Percentiles rank a stretch among this genome's conserved stretches.
phyloP scores from a whole-genome alignment of 2,797 vertebrate genomes.

The Amazona ochrocephala region DNA sequence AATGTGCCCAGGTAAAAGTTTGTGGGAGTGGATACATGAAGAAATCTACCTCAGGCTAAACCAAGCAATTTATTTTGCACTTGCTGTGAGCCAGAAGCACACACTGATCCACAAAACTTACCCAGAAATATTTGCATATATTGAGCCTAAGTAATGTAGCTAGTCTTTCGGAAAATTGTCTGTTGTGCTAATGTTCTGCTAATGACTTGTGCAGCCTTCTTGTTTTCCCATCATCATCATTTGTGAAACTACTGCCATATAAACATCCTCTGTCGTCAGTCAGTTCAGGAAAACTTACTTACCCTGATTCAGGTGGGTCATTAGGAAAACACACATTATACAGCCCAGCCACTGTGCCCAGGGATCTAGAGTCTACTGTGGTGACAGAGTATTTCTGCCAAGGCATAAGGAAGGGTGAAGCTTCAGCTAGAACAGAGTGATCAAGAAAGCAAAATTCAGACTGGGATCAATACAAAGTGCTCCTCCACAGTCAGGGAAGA shows the following conservation, averaged over 20 bases:
- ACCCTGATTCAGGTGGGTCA: background rate
- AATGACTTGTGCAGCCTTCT: background rate
- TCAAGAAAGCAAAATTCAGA: background rate
- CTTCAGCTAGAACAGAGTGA: background rate
- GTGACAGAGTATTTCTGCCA: accelerated
- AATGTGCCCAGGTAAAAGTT: background rate
- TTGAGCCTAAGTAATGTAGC: background rate
- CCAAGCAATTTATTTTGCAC: conserved; percentile 12
- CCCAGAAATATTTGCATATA: background rate
- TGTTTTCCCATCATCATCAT: background rate
- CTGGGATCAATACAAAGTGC: background rate
- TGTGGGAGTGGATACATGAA: background rate
- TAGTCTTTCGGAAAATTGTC: background rate
- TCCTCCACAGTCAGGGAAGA: background rate
- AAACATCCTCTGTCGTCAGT: background rate
- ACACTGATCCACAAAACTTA: background rate
- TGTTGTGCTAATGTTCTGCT: background rate
- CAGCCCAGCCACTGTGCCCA: background rate
- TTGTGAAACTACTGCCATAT: background rate
- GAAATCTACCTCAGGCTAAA: conserved; percentile 1
- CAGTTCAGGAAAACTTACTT: background rate
- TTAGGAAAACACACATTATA: accelerated
- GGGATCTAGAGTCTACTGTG: background rate
- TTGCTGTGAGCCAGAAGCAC: background rate
- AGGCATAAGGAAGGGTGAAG: background rate